Conservation (phyloP, 2,113 vertebrate species). For the Parus major region DNA sequence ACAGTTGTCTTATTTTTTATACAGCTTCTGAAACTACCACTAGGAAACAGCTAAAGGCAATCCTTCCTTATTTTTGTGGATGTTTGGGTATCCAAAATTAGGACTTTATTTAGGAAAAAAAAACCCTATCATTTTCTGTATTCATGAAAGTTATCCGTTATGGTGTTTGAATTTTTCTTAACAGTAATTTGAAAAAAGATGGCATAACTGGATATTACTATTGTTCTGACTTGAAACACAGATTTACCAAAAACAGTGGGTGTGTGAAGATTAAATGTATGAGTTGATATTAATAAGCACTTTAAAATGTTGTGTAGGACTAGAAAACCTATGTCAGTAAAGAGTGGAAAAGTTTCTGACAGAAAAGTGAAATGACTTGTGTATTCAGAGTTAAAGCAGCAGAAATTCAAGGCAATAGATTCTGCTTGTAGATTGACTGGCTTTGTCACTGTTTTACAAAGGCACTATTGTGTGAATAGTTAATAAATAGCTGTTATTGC, state of each 20-base stretch:
- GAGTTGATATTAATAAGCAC: background rate
- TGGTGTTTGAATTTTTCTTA: background rate
- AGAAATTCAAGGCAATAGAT: background rate
- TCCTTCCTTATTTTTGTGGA: background rate
- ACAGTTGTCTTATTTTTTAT: background rate
- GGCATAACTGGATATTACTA: background rate
- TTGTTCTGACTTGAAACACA: background rate
- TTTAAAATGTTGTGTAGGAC: background rate
- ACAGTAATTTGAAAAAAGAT: background rate
- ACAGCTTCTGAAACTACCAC: background rate
- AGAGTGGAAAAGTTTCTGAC: background rate
- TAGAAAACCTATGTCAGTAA: background rate
- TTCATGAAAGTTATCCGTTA: background rate
- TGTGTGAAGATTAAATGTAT: background rate
- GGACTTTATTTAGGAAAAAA: background rate
- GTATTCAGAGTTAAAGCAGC: background rate
- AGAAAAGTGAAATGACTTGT: background rate
- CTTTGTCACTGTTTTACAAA: background rate
- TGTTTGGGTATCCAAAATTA: background rate
- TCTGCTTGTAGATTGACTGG: background rate
- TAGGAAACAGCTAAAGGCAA: background rate
- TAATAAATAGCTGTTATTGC: background rate
- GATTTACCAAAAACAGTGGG: background rate
- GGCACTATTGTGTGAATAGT: background rate
- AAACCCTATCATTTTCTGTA: background rate